Base-by-base conservation (phyloP, 2,113 vertebrate species). In the Podarcis muralis region DNA sequence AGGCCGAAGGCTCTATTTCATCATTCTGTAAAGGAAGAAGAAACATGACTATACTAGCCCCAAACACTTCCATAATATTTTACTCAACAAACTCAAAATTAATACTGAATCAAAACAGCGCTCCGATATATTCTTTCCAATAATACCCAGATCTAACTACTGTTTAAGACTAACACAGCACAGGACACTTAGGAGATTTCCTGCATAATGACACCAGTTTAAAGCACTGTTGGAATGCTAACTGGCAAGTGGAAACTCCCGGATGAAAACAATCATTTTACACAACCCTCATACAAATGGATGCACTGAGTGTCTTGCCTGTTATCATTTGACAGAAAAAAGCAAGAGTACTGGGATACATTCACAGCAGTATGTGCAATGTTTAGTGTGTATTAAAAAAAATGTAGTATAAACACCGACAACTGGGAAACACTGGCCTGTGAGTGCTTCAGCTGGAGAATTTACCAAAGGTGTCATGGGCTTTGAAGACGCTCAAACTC, bases 1-100 rank as follows among this genome's bases (percentile, higher is more conserved):
- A 99, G 62, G 97, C 98, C 2, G 97, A 91, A 13, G 97, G 98
- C 87, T 99, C 99, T 6, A 99, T 99, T 96, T 99, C 99, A 91
- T 99, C 99, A n/a, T 99, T 99, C 99, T 99, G 97, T 13, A 96
- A 91, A 90, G 8, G 92, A 93, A 91, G 88, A 93, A 88, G 86
- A 78, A 88, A 25, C 8, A 20, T 78, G 72, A 65, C 32, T 30
- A 11, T 35, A 69, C 25, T 32, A 30, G 40, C 15, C 37, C 25
- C 5, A 16, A 57, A 81, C 4, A 32, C 9, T 32, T 53, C 6
- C 53, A 62, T 85, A 25, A 69, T 32, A 35, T 71, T 80, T 87
- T 71, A 71, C 11, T 30, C 6, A 53, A 35, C 5, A 71, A 57
- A 53, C 20, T n/a, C 20, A 75, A n/a, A 13, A 75, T 62, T 16